phyloP scores from a whole-genome alignment of 2,113 vertebrate species.

The Octodon degus region DNA sequence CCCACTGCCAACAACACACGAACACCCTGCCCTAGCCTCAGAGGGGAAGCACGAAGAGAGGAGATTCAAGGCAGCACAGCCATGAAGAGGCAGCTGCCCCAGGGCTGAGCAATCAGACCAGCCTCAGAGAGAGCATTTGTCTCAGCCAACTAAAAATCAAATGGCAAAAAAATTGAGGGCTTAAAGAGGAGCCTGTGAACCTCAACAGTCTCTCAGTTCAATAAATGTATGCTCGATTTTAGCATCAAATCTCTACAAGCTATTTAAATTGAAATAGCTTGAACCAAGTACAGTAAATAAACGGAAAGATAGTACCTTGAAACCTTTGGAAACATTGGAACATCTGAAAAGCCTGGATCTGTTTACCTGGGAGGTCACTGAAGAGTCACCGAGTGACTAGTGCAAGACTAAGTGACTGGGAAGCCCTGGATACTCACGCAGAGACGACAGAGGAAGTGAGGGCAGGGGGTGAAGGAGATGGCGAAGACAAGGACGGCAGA shows the following conservation, averaged over 20 bases:
- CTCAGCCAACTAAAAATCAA: constrained; percentile 93
- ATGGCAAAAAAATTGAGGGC: constrained; percentile 93
- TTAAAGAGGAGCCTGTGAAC: constrained; percentile 93
- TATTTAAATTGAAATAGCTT: constrained; percentile 96
- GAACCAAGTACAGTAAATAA: constrained; percentile 97
- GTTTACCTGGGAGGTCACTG: constrained; percentile 96
- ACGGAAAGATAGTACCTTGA: constrained; percentile 95
- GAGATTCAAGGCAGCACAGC: background rate
- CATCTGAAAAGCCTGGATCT: constrained; percentile 95
- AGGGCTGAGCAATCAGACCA: background rate
- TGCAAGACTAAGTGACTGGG: constrained; percentile 94
- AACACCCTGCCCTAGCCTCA: background rate
- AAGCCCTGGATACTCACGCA: constrained; percentile 51
- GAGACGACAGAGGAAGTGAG: constrained; percentile 89
- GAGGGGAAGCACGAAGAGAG: background rate
- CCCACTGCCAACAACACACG: background rate
- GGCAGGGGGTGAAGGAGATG: constrained; percentile 89
- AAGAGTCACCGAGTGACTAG: constrained; percentile 89
- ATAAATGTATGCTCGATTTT: constrained; percentile 93
- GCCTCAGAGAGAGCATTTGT: constrained; percentile 89
- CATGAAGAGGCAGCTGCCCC: background rate
- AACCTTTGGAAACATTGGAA: constrained; percentile 95
- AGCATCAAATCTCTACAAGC: constrained; percentile 93
- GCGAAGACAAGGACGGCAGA: background rate
- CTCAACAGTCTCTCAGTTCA: constrained; percentile 94